phyloP scores from a whole-genome alignment of 2,888 invertebrate genomes.

The Brenthis hecate region DNA sequence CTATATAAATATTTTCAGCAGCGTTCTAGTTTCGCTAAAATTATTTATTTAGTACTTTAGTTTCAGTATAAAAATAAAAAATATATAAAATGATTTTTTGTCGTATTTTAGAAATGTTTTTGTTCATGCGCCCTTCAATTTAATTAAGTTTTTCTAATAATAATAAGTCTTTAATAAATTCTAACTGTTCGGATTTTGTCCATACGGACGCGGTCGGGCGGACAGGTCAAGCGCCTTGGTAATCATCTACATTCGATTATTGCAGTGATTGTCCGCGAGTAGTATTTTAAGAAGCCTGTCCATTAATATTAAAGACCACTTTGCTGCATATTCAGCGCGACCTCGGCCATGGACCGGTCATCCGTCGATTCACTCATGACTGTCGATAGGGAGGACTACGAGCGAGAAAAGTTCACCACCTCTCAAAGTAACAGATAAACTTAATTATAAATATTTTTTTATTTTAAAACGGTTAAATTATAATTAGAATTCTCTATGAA shows the following conservation, averaged over 20 bases:
- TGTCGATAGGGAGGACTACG: background rate
- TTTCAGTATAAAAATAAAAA: too few species aligned
- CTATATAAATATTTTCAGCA: too few species aligned
- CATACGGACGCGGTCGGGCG: constrained; percentile 38
- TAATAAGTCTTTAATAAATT: too few species aligned
- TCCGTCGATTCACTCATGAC: constrained; percentile 46
- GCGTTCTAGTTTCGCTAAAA: too few species aligned
- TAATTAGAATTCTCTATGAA: too few species aligned
- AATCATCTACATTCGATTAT: constrained; percentile 64
- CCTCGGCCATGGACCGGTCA: constrained; percentile 74
- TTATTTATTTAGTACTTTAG: too few species aligned
- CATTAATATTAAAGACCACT: constrained; percentile 69
- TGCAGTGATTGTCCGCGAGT: constrained; percentile 60
- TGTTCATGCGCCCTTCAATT: too few species aligned
- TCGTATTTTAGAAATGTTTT: too few species aligned
- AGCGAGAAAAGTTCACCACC: constrained; percentile 6
- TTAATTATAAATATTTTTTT: background rate
- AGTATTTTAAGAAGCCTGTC: constrained; percentile 63
- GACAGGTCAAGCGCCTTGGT: constrained; percentile 61
- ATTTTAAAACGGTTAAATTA: background rate
- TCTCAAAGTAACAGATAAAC: constrained; percentile 4
- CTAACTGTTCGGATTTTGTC: background rate
- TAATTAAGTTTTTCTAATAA: too few species aligned
- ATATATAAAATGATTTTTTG: too few species aligned
- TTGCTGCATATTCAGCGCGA: constrained; percentile 70